These are phyloP conservation scores for Sandelia bainsii DNA, from an alignment of 2,797 vertebrate species.

Conservation along the genomic window DNA sequence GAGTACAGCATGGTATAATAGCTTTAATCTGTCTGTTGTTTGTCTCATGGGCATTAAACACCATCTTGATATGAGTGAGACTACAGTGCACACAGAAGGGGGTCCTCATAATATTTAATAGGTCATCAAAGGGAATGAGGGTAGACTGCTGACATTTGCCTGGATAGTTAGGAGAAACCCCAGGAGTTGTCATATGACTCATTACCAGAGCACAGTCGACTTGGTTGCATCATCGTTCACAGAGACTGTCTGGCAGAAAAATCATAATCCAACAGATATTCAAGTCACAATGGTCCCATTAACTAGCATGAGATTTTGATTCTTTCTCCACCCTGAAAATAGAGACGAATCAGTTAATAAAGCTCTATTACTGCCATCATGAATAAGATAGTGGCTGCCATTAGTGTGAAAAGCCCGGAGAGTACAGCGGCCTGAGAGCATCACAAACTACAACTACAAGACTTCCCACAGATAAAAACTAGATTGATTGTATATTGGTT, in stretches of 20 bases:
- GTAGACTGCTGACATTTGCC: constrained; percentile 87
- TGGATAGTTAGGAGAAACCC: constrained; percentile 88
- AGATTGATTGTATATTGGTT: constrained; percentile 32
- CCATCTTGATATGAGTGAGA: constrained; percentile 87
- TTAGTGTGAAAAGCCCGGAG: constrained; percentile 69
- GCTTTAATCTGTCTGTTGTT: constrained; percentile 88
- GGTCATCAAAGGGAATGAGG: constrained; percentile 89
- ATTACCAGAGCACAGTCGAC: constrained; percentile 86
- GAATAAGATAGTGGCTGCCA: constrained; percentile 55
- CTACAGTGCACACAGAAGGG: constrained; percentile 84
- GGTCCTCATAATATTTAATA: constrained; percentile 90
- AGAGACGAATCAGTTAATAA: constrained; percentile 90
- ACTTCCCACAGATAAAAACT: constrained; percentile 31
- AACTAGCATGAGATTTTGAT: constrained; percentile 78
- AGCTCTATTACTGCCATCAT: constrained; percentile 68
- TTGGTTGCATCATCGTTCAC: constrained; percentile 84
- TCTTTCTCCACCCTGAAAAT: constrained; percentile 87
- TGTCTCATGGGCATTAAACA: constrained; percentile 89
- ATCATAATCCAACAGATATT: constrained; percentile 93
- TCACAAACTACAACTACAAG: constrained; percentile 22
- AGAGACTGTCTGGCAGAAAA: constrained; percentile 77
- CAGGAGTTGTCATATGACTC: constrained; percentile 90
- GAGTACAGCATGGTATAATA: constrained; percentile 81
- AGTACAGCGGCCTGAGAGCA: constrained; percentile 35
- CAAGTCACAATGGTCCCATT: constrained; percentile 88